A percentile compares a stretch with the other conserved stretches of the same genome.
Evolutionary conservation across 2,113 vertebrate genomes (phyloP).

Genomic region (Thalassarche chlororhynchos): DNA sequence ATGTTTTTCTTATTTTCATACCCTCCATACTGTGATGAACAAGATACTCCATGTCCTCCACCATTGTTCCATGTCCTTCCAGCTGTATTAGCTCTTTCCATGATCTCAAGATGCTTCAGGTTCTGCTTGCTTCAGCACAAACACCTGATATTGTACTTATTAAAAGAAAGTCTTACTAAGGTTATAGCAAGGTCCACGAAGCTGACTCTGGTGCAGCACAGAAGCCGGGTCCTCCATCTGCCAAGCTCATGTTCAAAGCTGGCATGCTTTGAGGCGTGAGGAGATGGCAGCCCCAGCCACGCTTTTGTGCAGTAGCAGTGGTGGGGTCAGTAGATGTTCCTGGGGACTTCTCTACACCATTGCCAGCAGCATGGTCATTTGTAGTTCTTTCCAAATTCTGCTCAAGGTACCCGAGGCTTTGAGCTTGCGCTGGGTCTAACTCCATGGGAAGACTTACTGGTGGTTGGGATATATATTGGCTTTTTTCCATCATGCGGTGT

Average conservation of each 20-base stretch:
- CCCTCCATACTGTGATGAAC: neutral
- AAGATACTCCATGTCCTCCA: neutral
- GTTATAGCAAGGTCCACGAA: neutral
- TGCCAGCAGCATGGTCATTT: fast-evolving
- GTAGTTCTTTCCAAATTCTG: neutral
- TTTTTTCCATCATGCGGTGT: fast-evolving
- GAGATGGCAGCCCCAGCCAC: neutral
- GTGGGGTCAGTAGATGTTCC: neutral
- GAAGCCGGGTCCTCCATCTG: neutral
- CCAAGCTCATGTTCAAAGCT: neutral
- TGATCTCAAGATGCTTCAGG: neutral
- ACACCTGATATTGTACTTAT: neutral
- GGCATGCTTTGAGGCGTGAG: neutral
- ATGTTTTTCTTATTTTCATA: neutral
- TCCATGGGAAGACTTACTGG: neutral
- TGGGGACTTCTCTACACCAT: neutral
- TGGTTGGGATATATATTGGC: neutral
- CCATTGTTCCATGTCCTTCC: neutral
- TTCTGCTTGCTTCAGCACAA: constrained; percentile 9
- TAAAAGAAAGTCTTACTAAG: neutral
- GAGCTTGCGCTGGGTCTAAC: neutral
- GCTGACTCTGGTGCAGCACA: neutral
- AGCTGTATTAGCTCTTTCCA: neutral
- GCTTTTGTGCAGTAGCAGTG: neutral
- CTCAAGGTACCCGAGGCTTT: neutral